These are phyloP conservation scores for Alligator sinensis DNA, from an alignment of 2,113 vertebrate species.

Conservation along the genomic window DNA sequence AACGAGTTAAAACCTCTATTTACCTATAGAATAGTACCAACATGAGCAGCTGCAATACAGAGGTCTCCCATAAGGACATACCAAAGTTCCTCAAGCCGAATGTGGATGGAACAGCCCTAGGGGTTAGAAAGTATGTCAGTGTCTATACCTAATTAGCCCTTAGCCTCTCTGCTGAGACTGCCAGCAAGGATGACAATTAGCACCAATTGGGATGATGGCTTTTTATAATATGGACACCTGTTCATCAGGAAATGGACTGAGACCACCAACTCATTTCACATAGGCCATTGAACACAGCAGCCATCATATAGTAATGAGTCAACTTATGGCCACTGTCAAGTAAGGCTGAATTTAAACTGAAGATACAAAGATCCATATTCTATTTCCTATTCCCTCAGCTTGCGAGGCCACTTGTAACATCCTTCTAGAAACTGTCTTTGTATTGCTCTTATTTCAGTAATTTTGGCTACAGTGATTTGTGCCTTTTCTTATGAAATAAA, in stretches of 20 bases:
- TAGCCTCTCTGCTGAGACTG: neutral
- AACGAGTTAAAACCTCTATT: neutral
- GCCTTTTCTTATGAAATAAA: neutral
- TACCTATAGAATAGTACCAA: neutral
- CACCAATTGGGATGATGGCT: neutral
- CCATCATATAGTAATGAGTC: neutral
- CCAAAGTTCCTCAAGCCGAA: neutral
- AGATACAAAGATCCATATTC: neutral
- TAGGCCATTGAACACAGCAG: neutral
- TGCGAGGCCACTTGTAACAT: neutral
- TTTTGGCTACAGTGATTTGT: neutral
- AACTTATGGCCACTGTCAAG: neutral
- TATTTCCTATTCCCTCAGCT: neutral
- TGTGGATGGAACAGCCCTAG: neutral
- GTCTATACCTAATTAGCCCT: neutral
- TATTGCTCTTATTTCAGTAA: neutral
- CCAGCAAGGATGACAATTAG: conserved; percentile 7
- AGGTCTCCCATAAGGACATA: neutral
- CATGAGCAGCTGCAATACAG: neutral
- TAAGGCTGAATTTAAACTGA: neutral
- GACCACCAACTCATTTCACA: neutral
- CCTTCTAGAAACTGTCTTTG: neutral
- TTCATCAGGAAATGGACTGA: neutral
- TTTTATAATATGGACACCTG: neutral
- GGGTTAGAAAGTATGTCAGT: neutral